Evolutionary conservation across 2,113 vertebrate genomes (phyloP).

Genomic region (Charina bottae): DNA sequence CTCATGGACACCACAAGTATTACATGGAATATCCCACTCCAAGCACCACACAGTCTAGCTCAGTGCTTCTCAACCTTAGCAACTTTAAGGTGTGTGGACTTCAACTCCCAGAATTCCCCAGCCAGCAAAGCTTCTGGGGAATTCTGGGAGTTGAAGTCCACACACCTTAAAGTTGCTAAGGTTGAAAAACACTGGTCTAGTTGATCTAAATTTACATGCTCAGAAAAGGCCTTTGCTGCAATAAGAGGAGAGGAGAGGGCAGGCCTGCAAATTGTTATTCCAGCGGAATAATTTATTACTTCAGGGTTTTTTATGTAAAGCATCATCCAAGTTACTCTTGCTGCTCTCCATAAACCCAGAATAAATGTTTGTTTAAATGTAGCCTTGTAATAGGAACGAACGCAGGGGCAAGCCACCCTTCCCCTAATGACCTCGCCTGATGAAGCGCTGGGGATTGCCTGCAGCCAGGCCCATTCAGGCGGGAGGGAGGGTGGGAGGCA

Average conservation of each 20-base stretch:
- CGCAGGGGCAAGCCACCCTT: neutral
- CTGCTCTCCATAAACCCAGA: neutral
- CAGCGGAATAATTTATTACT: neutral
- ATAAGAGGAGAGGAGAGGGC: neutral
- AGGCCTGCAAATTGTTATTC: neutral
- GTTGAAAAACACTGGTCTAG: too few relatives aligned
- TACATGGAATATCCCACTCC: neutral
- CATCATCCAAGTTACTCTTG: neutral
- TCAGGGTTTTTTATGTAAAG: neutral
- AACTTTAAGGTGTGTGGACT: too few relatives aligned
- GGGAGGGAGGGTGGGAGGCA: neutral
- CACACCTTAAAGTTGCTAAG: too few relatives aligned
- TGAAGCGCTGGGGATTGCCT: neutral
- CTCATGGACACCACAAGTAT: neutral
- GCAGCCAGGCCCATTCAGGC: neutral
- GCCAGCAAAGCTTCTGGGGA: too few relatives aligned
- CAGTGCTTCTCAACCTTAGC: too few relatives aligned
- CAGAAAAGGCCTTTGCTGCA: neutral
- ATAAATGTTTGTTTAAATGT: constrained; percentile 17
- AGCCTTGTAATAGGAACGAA: neutral
- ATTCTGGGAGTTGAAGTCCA: too few relatives aligned
- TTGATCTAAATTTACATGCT: neutral
- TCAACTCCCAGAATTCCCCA: too few relatives aligned
- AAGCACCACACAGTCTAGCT: neutral
- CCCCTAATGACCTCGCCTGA: neutral